phyloP scores from a whole-genome alignment of 2,113 vertebrate genomes.

The Halichoerus grypus region DNA sequence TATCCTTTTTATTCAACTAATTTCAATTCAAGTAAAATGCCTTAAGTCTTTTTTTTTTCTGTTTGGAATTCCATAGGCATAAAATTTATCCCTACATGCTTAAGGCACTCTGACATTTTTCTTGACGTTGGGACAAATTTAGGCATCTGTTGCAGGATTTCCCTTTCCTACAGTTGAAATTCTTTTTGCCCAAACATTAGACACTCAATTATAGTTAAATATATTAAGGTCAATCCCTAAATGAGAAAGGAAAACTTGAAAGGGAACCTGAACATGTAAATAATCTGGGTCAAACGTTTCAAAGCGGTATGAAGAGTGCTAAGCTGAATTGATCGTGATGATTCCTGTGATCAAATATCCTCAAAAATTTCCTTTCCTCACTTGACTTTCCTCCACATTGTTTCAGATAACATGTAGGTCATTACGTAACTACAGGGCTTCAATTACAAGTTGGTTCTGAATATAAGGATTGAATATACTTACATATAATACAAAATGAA shows the following conservation, averaged over 20 bases:
- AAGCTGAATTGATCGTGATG: background rate
- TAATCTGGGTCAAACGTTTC: constrained; percentile 26
- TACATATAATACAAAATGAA: constrained; percentile 5
- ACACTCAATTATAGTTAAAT: constrained; percentile 29
- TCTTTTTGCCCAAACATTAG: background rate
- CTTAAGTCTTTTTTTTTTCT: background rate
- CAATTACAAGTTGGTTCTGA: constrained; percentile 37
- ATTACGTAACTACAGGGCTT: background rate
- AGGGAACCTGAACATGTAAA: background rate
- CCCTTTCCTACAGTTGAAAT: background rate
- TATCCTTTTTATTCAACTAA: constrained; percentile 16
- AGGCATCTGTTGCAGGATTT: constrained; percentile 1
- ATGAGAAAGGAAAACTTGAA: constrained; percentile 41
- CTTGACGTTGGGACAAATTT: constrained; percentile 37
- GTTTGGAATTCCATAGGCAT: constrained; percentile 2
- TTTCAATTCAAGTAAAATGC: constrained; percentile 7
- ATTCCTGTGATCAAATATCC: background rate
- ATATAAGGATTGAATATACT: background rate
- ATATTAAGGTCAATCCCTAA: constrained; percentile 38
- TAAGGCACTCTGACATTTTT: constrained; percentile 47
- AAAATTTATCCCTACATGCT: background rate
- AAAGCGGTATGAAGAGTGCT: background rate
- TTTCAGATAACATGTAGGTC: background rate
- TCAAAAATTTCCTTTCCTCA: background rate
- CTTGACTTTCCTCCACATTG: background rate